phyloP scores from a whole-genome alignment of 2,797 vertebrate species.

The Anguilla obscura region DNA sequence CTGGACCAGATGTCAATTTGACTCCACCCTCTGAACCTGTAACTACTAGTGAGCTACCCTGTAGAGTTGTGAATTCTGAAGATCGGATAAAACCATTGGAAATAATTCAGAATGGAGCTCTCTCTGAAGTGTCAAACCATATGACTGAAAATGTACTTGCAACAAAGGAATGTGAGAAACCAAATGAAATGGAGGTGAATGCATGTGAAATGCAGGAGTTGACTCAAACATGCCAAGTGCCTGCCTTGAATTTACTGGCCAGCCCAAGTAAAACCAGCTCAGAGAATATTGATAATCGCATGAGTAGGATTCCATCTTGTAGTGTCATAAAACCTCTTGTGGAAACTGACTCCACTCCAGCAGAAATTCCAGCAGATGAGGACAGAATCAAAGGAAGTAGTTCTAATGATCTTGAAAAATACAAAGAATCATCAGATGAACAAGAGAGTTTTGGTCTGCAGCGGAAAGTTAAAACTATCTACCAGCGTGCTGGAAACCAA shows the following conservation, averaged over 20 bases:
- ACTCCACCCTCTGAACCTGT: not conserved
- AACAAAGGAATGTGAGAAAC: constrained; percentile 1
- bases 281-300: not conserved
- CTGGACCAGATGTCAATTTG: not conserved
- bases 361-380: not conserved
- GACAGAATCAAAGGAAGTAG: not conserved
- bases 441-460: constrained; percentile 30
- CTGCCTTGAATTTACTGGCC: not conserved
- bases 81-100: not conserved
- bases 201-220: not conserved
- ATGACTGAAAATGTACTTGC: not conserved
- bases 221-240: not conserved
- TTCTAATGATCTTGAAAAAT: not conserved
- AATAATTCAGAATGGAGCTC: not conserved
- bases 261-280: not conserved
- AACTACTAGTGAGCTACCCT: not conserved
- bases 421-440: constrained; percentile 27
- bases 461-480: constrained; percentile 28
- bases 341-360: not conserved
- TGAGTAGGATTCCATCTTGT: not conserved
- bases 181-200: constrained; percentile 24
- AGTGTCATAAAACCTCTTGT: not conserved
- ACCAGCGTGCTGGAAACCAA: constrained; percentile 26
- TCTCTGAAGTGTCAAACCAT: not conserved
- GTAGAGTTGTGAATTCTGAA: not conserved